Conservation (phyloP, 2,888 invertebrate species). For the Hydrotaea cyrtoneurina region DNA sequence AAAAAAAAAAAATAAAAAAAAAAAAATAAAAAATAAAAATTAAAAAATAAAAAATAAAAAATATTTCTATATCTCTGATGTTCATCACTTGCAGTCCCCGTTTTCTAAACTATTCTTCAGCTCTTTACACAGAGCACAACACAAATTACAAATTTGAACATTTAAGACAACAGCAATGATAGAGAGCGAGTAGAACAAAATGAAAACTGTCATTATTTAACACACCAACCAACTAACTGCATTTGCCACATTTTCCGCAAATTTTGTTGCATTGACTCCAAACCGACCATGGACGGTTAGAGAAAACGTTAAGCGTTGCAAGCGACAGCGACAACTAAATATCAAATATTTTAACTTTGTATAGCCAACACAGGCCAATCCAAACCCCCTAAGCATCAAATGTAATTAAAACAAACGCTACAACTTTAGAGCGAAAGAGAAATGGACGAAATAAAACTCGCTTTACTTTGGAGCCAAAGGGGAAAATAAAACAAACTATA, state of each 20-base stretch:
- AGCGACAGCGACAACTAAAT: slow-evolving; percentile 35
- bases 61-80: not conserved
- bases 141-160: not conserved
- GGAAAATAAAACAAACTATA: too few relatives aligned
- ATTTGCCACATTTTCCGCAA: slow-evolving; percentile 54
- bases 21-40: too few relatives aligned
- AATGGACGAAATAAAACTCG: not conserved
- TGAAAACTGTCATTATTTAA: not conserved
- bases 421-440: slow-evolving; percentile 36
- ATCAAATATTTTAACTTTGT: slow-evolving; percentile 22
- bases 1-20: too few relatives aligned
- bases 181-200: not conserved
- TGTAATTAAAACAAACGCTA: slow-evolving; percentile 64
- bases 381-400: slow-evolving; percentile 33
- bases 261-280: slow-evolving; percentile 37
- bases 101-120: not conserved
- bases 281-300: not conserved
- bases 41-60: too few relatives aligned
- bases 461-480: not conserved
- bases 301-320: not conserved
- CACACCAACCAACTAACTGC: slow-evolving; percentile 32
- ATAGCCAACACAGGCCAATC: not conserved
- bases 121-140: not conserved
- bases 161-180: slow-evolving; percentile 17
- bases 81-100: not conserved